Percentiles rank a stretch among this genome's conserved stretches.
These are phyloP conservation scores for Nothura maculosa DNA, from an alignment of 2,797 vertebrate species.

Conservation along the genomic window DNA sequence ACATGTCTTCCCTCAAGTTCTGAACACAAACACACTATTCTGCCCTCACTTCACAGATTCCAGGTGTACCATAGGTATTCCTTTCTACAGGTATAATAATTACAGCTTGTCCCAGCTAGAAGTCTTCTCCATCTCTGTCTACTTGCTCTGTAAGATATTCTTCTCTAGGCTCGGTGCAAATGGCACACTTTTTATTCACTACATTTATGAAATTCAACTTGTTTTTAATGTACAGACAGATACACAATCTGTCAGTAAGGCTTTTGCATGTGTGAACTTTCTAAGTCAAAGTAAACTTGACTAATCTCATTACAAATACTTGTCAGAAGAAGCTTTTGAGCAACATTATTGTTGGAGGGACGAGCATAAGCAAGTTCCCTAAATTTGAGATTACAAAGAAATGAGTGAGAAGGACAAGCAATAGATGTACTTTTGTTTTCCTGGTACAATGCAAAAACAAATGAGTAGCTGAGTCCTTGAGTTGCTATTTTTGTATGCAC, in stretches of 20 bases:
- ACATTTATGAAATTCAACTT: neutral
- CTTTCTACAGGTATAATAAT: neutral
- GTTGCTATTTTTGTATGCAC: constrained; percentile 11
- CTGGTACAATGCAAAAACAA: constrained; percentile 28
- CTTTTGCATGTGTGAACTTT: neutral
- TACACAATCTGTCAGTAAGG: neutral
- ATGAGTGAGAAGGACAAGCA: constrained; percentile 37
- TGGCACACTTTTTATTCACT: neutral
- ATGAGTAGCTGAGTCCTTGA: constrained; percentile 25
- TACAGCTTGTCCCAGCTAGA: neutral
- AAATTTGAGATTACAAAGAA: constrained; percentile 49
- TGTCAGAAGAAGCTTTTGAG: constrained; percentile 24
- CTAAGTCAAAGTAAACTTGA: constrained; percentile 46
- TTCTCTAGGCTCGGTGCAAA: neutral
- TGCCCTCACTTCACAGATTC: neutral
- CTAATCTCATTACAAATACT: constrained; percentile 46
- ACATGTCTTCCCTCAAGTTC: neutral
- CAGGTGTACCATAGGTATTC: fast-evolving
- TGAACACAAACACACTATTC: neutral
- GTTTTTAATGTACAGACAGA: fast-evolving
- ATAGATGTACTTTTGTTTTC: constrained; percentile 54
- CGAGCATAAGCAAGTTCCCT: constrained; percentile 27
- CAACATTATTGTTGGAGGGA: constrained; percentile 27
- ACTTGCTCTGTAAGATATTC: neutral
- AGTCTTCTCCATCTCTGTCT: neutral